Conservation (phyloP, 1,140 invertebrate species). For the Linepithema humile region DNA sequence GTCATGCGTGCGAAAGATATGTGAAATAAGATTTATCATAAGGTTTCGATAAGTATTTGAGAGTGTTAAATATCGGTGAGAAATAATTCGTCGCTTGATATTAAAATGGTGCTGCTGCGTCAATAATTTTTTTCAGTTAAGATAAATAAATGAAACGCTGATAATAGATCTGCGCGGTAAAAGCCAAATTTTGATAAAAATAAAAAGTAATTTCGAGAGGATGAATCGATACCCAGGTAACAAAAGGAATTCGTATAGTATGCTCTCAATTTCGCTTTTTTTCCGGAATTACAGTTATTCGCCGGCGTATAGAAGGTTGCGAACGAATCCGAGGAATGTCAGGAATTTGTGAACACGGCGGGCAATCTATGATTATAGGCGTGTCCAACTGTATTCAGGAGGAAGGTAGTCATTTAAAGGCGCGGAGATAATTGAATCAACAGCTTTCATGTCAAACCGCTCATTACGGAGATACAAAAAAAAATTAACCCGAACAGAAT, state of each 20-base stretch:
- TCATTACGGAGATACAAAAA: neutral
- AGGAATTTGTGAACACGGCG: neutral
- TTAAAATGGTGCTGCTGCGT: neutral
- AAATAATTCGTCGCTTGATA: neutral
- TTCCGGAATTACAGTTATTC: neutral
- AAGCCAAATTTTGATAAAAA: neutral
- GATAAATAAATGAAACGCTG: neutral
- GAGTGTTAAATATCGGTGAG: neutral
- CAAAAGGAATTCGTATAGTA: too few relatives aligned
- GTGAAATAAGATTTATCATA: slow-evolving; percentile 19
- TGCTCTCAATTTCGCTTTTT: neutral
- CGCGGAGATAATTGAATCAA: slow-evolving; percentile 26
- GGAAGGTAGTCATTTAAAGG: slow-evolving; percentile 22
- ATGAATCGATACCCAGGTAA: slow-evolving; percentile 2
- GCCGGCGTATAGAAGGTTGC: neutral
- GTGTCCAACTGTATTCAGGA: slow-evolving; percentile 11
- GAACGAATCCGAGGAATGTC: slow-evolving; percentile 7
- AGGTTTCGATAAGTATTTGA: neutral
- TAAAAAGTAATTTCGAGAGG: neutral
- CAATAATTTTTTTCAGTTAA: neutral
- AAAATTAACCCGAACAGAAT: neutral
- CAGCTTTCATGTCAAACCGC: neutral
- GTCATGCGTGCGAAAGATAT: slow-evolving; percentile 20
- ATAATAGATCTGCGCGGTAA: neutral
- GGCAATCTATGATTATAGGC: slow-evolving; percentile 14